Conservation (phyloP, 2,888 invertebrate genomes). For the Philonicus albiceps region DNA sequence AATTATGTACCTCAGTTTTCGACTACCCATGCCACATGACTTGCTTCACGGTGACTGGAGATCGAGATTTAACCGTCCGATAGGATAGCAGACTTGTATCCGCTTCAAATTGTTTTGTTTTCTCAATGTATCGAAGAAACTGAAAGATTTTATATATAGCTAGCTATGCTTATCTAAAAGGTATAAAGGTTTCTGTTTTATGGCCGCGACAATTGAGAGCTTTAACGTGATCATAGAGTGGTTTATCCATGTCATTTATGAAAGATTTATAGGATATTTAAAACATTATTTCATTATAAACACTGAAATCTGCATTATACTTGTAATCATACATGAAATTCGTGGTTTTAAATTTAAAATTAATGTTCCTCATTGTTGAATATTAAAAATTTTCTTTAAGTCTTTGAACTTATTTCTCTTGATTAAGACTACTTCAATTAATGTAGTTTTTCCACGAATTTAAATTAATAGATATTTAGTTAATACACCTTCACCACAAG, state of each 20-base stretch:
- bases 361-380: too few relatives aligned
- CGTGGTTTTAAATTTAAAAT: too few relatives aligned
- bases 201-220: neutral
- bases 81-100: constrained; percentile 6
- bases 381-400: too few relatives aligned
- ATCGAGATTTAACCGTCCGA: neutral
- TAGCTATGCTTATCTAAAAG: neutral
- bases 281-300: neutral
- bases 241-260: neutral
- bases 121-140: neutral
- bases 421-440: too few relatives aligned
- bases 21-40: constrained; percentile 21
- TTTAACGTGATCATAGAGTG: neutral
- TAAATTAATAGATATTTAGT: too few relatives aligned
- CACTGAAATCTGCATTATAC: neutral
- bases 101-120: constrained; percentile 11
- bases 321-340: too few relatives aligned
- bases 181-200: neutral
- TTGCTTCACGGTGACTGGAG: constrained; percentile 2
- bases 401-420: too few relatives aligned
- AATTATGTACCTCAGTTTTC: constrained; percentile 18
- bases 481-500: neutral
- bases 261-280: neutral
- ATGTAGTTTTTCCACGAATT: too few relatives aligned
- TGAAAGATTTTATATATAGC: neutral